Evolutionary conservation across 2,888 invertebrate species (phyloP).

Genomic region (Dioctria linearis): DNA sequence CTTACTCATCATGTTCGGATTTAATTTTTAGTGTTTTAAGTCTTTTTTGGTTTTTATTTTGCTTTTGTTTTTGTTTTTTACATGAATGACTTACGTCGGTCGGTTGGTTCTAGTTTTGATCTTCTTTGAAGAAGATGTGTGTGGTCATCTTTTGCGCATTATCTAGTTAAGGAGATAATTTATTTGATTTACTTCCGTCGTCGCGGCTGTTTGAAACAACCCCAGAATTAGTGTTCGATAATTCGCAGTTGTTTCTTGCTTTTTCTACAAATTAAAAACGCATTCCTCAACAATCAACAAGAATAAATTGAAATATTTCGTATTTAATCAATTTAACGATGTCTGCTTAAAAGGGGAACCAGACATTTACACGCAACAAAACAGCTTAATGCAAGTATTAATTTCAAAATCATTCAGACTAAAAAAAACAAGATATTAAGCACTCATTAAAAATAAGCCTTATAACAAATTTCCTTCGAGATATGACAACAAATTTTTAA

Average conservation of each 20-base stretch:
- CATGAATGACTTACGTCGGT: constrained; percentile 11
- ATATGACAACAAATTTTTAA: constrained; percentile 31
- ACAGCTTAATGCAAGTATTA: constrained; percentile 30
- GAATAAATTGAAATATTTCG: constrained; percentile 21
- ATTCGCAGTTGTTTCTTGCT: not conserved
- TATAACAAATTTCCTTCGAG: constrained; percentile 35
- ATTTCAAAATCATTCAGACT: constrained; percentile 24
- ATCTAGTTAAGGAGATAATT: constrained; percentile 54
- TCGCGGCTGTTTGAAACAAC: not conserved
- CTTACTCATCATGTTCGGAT: constrained; percentile 56
- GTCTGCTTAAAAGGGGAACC: no score
- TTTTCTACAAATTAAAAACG: not conserved
- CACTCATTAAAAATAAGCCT: constrained; percentile 12
- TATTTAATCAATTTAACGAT: not conserved
- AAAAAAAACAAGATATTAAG: constrained; percentile 10
- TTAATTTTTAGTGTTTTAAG: constrained; percentile 54
- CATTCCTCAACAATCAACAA: no score
- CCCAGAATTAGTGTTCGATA: not conserved
- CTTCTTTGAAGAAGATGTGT: constrained; percentile 46
- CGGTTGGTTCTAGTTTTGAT: constrained; percentile 55
- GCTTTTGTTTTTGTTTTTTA: not conserved
- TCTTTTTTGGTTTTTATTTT: not conserved
- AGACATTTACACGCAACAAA: not conserved
- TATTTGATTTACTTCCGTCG: constrained; percentile 47
- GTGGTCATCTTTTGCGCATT: constrained; percentile 57